Conservation (phyloP, 2,113 vertebrate species). For the Lontra canadensis region DNA sequence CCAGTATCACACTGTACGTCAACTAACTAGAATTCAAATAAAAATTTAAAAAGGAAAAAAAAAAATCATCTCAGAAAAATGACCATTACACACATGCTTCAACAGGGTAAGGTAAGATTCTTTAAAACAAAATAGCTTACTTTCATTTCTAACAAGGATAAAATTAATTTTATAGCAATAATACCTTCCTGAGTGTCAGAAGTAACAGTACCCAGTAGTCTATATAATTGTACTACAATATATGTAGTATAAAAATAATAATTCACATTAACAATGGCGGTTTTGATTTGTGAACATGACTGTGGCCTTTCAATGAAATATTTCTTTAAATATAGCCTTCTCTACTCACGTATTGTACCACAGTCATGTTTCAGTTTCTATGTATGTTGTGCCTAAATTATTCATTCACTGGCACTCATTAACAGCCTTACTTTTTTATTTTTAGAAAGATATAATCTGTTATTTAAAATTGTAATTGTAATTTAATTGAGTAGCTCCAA, state of each 20-base stretch:
- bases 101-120: neutral
- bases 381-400: neutral
- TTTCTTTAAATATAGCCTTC: neutral
- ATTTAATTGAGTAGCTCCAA: conserved; percentile 41
- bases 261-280: neutral
- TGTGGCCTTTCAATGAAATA: neutral
- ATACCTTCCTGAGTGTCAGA: conserved; percentile 60
- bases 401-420: neutral
- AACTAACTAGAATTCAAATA: neutral
- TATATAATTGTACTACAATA: neutral
- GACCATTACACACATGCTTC: neutral
- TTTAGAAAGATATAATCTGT: conserved; percentile 29
- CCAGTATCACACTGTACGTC: neutral
- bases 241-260: conserved; percentile 32
- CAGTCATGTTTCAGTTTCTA: conserved; percentile 26
- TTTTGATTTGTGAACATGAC: neutral
- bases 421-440: neutral
- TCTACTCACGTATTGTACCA: neutral
- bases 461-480: conserved; percentile 36
- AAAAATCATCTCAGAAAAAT: conserved; percentile 33
- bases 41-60: neutral
- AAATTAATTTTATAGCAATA: conserved; percentile 37
- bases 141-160: conserved; percentile 34
- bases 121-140: conserved; percentile 19
- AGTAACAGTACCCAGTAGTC: neutral